A percentile compares a stretch with the other conserved stretches of the same genome.
phyloP scores from a whole-genome alignment of 2,888 invertebrate species.

The Panopea generosa region DNA sequence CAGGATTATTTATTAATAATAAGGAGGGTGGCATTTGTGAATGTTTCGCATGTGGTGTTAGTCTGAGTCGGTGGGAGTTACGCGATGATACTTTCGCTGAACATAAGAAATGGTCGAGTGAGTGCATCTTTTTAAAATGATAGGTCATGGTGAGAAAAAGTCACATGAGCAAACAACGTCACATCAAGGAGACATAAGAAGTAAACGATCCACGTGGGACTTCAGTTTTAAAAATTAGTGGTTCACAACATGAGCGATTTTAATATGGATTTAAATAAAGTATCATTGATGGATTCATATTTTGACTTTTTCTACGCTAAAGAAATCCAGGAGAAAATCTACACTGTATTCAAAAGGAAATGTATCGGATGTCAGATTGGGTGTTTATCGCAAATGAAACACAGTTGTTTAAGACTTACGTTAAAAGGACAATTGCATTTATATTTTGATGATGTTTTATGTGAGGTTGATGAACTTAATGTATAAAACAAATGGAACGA shows the following conservation, averaged over 20 bases:
- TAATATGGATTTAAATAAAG: slow-evolving; percentile 29
- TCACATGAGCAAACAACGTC: background rate
- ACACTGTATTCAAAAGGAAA: slow-evolving; percentile 28
- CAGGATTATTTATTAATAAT: slow-evolving; percentile 45
- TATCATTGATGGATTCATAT: slow-evolving; percentile 41
- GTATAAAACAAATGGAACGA: slow-evolving; percentile 35
- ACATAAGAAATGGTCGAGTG: slow-evolving; percentile 33
- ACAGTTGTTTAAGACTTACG: slow-evolving; percentile 30
- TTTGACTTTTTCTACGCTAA: slow-evolving; percentile 47
- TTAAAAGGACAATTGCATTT: slow-evolving; percentile 28
- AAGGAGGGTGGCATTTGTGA: slow-evolving; percentile 48
- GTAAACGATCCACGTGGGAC: no score
- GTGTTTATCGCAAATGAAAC: slow-evolving; percentile 35
- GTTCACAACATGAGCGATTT: background rate
- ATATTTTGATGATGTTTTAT: slow-evolving; percentile 45
- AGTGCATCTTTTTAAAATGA: slow-evolving; percentile 37
- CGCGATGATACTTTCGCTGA: slow-evolving; percentile 28
- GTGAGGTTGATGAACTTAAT: slow-evolving; percentile 23
- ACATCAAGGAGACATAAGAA: background rate
- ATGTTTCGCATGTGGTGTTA: slow-evolving; percentile 47
- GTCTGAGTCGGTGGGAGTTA: slow-evolving; percentile 30
- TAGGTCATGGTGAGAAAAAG: slow-evolving; percentile 9
- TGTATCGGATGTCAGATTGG: slow-evolving; percentile 31
- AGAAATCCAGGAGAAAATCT: slow-evolving; percentile 21
- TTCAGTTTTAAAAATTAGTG: no score